Conservation (phyloP, 2,113 vertebrate species). For the Corvus moneduloides region DNA sequence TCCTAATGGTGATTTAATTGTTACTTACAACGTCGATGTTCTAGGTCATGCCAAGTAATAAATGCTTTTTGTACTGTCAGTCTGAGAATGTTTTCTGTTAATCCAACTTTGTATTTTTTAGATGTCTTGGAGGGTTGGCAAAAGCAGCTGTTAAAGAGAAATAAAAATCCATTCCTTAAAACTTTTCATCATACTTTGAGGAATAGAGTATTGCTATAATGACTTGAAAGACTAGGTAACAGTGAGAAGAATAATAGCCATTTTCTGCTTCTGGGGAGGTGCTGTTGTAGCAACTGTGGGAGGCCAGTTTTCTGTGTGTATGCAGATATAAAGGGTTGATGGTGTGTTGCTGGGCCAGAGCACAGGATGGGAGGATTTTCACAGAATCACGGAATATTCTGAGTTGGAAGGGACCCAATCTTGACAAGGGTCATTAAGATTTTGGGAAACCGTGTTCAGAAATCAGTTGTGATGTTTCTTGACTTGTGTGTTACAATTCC, state of each 20-base stretch:
- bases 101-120: neutral
- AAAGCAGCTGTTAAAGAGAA: neutral
- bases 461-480: neutral
- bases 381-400: neutral
- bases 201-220: neutral
- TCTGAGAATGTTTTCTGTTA: neutral
- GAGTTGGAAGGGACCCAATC: neutral
- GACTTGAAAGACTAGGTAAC: neutral
- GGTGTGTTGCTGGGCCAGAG: neutral
- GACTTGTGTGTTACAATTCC: neutral
- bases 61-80: neutral
- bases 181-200: neutral
- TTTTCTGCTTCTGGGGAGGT: neutral
- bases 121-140: neutral
- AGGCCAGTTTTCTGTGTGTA: neutral
- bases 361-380: neutral
- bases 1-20: neutral
- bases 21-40: neutral
- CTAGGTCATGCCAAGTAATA: neutral
- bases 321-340: neutral
- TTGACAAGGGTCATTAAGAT: neutral
- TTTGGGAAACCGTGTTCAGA: neutral
- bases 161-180: neutral
- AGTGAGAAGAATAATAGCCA: neutral
- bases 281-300: neutral